These are phyloP conservation scores for Ariopsis seemanni DNA, from an alignment of 2,113 vertebrate genomes.

Conservation along the genomic window DNA sequence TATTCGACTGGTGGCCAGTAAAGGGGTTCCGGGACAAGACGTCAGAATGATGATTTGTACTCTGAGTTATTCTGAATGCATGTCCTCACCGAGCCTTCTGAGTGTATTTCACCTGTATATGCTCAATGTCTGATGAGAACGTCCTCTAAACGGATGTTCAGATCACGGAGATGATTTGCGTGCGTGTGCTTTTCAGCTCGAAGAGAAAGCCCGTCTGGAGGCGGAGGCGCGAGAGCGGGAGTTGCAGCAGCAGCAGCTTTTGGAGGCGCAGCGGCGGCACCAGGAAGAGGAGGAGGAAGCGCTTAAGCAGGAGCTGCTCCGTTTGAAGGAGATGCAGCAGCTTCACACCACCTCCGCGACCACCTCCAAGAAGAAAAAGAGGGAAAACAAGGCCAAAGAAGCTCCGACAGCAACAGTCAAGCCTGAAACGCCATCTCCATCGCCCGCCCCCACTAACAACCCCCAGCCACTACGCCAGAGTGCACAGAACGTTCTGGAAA, in stretches of 20 bases:
- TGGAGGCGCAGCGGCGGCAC: slow-evolving; percentile 74
- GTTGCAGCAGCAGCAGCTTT: slow-evolving; percentile 66
- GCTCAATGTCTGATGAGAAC: no score
- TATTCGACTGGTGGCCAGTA: no score
- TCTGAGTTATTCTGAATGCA: not conserved
- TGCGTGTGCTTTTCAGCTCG: slow-evolving; percentile 74
- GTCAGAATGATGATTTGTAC: not conserved
- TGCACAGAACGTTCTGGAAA: slow-evolving; percentile 73
- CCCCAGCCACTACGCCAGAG: slow-evolving; percentile 78
- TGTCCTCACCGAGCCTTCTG: not conserved
- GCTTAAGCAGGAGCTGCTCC: slow-evolving; percentile 83
- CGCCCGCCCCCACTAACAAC: slow-evolving; percentile 62
- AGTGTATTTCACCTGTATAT: no score
- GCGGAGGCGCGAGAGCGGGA: slow-evolving; percentile 85
- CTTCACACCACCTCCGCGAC: slow-evolving; percentile 65
- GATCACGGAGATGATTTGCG: not conserved
- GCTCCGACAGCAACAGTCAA: slow-evolving; percentile 70
- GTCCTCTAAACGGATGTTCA: not conserved
- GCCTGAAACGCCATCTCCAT: slow-evolving; percentile 48
- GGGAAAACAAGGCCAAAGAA: slow-evolving; percentile 82
- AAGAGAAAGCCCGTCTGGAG: slow-evolving; percentile 91
- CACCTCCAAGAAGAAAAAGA: slow-evolving; percentile 88
- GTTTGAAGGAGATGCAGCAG: slow-evolving; percentile 88
- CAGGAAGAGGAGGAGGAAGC: slow-evolving; percentile 80
- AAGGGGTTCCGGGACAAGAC: not conserved